phyloP scores from a whole-genome alignment of 2,888 invertebrate genomes.

The Melanargia galathea region DNA sequence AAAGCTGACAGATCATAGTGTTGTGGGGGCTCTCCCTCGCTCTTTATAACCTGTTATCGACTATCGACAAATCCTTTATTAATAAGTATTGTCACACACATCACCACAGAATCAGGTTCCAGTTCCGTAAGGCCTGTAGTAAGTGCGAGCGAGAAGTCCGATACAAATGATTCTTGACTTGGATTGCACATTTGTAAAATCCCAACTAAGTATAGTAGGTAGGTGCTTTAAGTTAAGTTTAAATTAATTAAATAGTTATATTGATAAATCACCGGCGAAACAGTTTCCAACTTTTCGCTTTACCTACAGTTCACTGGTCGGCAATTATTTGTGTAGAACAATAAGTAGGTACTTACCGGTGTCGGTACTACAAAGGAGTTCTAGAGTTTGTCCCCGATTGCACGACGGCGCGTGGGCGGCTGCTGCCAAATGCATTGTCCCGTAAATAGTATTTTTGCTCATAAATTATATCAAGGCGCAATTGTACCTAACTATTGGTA shows the following conservation, averaged over 20 bases:
- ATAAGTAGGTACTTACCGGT: conserved; percentile 7
- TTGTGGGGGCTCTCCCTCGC: no score
- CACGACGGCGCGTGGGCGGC: conserved; percentile 33
- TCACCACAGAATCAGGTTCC: no score
- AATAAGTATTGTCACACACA: no score
- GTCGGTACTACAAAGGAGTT: conserved; percentile 35
- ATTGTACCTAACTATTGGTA: not conserved
- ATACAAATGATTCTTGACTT: no score
- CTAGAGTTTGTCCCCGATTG: conserved; percentile 33
- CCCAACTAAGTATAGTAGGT: no score
- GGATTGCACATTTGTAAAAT: no score
- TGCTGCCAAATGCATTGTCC: conserved; percentile 42
- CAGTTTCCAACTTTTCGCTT: conserved; percentile 6
- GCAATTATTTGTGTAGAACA: conserved; percentile 20
- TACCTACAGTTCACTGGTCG: conserved; percentile 1
- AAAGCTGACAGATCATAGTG: no score
- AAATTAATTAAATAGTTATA: conserved; percentile 6
- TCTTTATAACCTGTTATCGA: no score
- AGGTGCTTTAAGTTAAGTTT: no score
- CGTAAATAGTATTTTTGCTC: conserved; percentile 42
- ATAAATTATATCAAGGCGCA: conserved; percentile 37
- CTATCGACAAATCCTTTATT: no score
- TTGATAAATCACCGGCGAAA: conserved; percentile 6
- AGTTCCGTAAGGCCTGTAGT: no score
- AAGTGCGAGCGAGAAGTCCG: no score